Base-by-base conservation (phyloP, 2,888 invertebrate genomes). In the Pyrocoelia pectoralis region DNA sequence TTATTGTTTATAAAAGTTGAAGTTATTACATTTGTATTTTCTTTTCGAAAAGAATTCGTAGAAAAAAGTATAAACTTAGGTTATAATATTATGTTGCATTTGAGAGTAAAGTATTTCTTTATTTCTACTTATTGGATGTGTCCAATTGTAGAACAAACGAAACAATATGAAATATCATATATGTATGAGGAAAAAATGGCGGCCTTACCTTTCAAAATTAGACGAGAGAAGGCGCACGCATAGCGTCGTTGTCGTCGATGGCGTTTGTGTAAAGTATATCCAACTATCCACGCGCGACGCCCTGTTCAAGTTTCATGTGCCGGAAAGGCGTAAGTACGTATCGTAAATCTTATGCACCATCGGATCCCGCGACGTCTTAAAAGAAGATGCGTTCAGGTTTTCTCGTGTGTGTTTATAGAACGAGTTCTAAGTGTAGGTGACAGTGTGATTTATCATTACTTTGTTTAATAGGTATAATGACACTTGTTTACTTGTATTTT, bases 201-300 rank as follows among this genome's bases (percentile, higher is more conserved):
- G 54, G 54, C 49, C 65, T 64, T 64, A 41, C 33, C 61, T 56
- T 54, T 50, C 56, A 59, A 58, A 54, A 65, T 60, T 66, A 13
- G 68, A 64, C 60, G 65, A 52, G 54, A 52, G 60, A 65, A 61
- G 28, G 61, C 65, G 65, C 65, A 68, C 58, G 69, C 68, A 64
- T 66, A 55, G 62, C 67, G 56, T 56, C 61, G 56, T 19, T 51
- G 61, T 46, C 64, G 64, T 60, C 67, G 63, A 65, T 63, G 66
- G 60, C 66, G 61, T 58, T 57, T 63, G 61, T 65, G 49, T 57
- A 57, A 69, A 65, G 65, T 65, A 64, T 58, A 69, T 61, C n/a
- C n/a, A n/a, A n/a, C n/a, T n/a, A n/a, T n/a, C 66, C 61, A 66
- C 62, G 61, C 67, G 63, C 66, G 69, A 68, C 69, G 67, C 69